Percentiles rank a stretch among this genome's conserved stretches.
Evolutionary conservation across 2,797 vertebrate genomes (phyloP).

Genomic region (Crax fasciolata): DNA sequence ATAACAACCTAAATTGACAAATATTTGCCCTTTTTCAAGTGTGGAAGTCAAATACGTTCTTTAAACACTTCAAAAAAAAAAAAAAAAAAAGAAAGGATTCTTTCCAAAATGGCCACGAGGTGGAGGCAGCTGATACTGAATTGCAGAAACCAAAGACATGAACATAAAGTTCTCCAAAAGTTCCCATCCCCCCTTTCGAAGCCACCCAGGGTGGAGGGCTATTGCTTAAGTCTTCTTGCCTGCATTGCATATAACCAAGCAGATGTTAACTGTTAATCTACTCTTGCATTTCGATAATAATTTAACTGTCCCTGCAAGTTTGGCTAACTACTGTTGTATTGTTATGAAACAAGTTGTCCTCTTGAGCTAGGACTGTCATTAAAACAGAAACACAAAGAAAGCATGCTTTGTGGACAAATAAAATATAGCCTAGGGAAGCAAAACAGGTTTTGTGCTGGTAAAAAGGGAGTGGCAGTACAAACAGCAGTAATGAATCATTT

Average conservation of each 20-base stretch:
- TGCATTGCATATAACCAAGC: neutral
- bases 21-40: neutral
- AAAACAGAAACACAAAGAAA: conserved; percentile 1
- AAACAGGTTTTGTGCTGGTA: conserved; percentile 39
- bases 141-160: neutral
- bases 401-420: neutral
- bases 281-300: conserved; percentile 1
- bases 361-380: neutral
- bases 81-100: neutral
- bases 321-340: neutral
- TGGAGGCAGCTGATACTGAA: conserved; percentile 62
- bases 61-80: neutral
- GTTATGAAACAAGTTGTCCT: conserved; percentile 7
- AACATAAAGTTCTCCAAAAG: neutral
- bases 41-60: neutral
- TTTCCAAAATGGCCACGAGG: conserved; percentile 47
- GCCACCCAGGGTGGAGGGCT: neutral
- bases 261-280: neutral
- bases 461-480: conserved; percentile 49
- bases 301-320: neutral
- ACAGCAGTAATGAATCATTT: neutral
- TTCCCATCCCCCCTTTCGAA: neutral
- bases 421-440: conserved; percentile 27
- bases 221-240: neutral
- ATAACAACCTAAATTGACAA: neutral